Evolutionary conservation across 1,140 invertebrate species (phyloP).

Genomic region (Caenorhabditis remanei): DNA sequence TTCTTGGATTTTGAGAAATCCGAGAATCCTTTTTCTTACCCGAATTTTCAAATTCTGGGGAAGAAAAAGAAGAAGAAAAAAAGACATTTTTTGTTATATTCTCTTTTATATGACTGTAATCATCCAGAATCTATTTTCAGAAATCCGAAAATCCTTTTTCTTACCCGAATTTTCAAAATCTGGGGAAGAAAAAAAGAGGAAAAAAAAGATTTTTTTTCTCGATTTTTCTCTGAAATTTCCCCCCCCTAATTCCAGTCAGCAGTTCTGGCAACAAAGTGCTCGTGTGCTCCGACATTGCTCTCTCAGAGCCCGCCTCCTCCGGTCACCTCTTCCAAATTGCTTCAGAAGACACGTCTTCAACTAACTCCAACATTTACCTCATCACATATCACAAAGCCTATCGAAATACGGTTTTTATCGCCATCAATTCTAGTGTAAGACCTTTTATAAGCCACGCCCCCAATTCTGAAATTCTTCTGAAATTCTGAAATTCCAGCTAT

Average conservation of each 20-base stretch:
- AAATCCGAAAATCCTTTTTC: too few species aligned
- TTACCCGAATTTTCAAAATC: too few species aligned
- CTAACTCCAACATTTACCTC: slow-evolving; percentile 39
- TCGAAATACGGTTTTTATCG: slow-evolving; percentile 55
- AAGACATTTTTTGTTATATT: too few species aligned
- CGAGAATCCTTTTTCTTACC: too few species aligned
- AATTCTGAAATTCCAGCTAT: background rate
- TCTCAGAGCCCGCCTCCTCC: slow-evolving; percentile 52
- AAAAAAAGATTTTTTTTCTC: too few species aligned
- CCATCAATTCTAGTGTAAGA: slow-evolving; percentile 43
- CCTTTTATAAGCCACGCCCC: too few species aligned
- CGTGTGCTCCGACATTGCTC: slow-evolving; percentile 59
- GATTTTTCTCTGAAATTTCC: background rate
- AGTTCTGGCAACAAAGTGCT: slow-evolving; percentile 60
- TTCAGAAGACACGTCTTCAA: slow-evolving; percentile 12
- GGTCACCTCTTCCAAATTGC: slow-evolving; percentile 40
- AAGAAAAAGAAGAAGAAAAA: too few species aligned
- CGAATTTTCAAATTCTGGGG: too few species aligned
- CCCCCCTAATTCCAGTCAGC: slow-evolving; percentile 63
- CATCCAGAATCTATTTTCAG: too few species aligned
- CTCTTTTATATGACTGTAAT: too few species aligned
- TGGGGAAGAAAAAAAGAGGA: too few species aligned
- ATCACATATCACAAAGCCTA: slow-evolving; percentile 63
- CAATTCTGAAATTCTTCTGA: background rate
- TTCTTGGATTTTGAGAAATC: too few species aligned